Base-by-base conservation (phyloP, 2,888 invertebrate species). In the Onthophagus sagittarius region DNA sequence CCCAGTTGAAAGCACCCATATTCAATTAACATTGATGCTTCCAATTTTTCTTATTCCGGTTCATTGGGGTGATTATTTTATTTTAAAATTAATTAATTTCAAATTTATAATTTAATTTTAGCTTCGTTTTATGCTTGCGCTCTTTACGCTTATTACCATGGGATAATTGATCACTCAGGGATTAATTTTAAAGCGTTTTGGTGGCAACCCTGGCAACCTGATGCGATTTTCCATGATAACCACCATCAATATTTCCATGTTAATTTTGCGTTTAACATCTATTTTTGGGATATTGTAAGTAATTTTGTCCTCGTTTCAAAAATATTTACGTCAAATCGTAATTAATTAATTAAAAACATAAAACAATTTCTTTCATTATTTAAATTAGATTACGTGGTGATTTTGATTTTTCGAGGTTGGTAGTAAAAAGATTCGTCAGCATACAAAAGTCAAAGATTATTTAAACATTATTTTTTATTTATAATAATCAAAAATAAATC, bases 131-230 rank as follows among this genome's bases (percentile, higher is more conserved):
- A 85, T 75, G 73, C 78, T 0, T 80, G 87, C 0, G 84, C 86
- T 7, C 75, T 89, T n/a, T 90, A 90, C 82, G 88, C 88, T 39
- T 93, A 92, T 83, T 92, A 91, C 82, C 92, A 93, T 80, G 93
- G 92, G 2, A 91, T 93, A 80, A 88, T 93, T 76, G 92, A 92
- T 83, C 93, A 93, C 84, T 93, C 92, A 0, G 93, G 93, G 15
- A 88, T 93, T 77, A 89, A 91, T 83, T 92, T 93, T 84, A 92
- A 91, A 81, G 85, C 90, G 0, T 86, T 87, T 70, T 93, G 92
- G 92, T 92, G 92, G 92, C 92, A 92, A 84, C 92, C 92, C 0
- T 92, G 91, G 91, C 92, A 92, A 81, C 92, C 92, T 0, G 90
- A 91, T 77, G 90, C 91, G 0, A 90, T 90, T 75, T 93, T 93